phyloP scores from a whole-genome alignment of 2,888 invertebrate genomes.

The Molorchus minor region DNA sequence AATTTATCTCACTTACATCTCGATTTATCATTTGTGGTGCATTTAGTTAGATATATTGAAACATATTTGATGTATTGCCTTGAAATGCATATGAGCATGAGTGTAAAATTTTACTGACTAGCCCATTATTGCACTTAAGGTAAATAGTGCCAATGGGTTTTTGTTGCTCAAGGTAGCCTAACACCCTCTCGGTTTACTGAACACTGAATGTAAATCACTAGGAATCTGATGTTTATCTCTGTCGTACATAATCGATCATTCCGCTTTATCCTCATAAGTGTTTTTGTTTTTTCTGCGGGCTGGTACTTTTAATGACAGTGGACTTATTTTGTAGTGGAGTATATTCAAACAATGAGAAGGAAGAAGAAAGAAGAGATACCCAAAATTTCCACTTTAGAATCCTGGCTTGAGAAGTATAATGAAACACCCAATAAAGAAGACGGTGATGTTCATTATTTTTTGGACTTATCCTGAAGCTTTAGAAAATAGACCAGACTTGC shows the following conservation, averaged over 20 bases:
- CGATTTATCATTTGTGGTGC: too few relatives aligned
- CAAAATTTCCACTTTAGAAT: constrained; percentile 57
- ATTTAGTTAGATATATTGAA: too few relatives aligned
- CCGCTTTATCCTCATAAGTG: neutral
- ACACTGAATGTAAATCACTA: too few relatives aligned
- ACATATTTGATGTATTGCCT: too few relatives aligned
- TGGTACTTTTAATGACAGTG: neutral
- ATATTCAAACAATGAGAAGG: constrained; percentile 49
- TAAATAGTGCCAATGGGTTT: too few relatives aligned
- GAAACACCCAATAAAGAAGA: constrained; percentile 54
- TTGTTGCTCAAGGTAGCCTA: too few relatives aligned
- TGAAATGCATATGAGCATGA: too few relatives aligned
- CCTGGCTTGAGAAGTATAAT: constrained; percentile 60
- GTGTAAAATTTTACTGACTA: too few relatives aligned
- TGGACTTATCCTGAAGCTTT: constrained; percentile 68
- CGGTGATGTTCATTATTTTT: constrained; percentile 62
- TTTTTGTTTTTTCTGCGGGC: neutral
- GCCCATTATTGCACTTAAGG: too few relatives aligned
- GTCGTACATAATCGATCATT: neutral
- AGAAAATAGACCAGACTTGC: constrained; percentile 65
- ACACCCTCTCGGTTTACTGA: too few relatives aligned
- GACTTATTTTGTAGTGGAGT: constrained; percentile 55
- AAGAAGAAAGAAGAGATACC: constrained; percentile 47
- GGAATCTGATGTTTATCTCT: neutral
- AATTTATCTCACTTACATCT: too few relatives aligned